Evolutionary conservation across 2,113 vertebrate genomes (phyloP).

Genomic region (Ammospiza nelsoni): DNA sequence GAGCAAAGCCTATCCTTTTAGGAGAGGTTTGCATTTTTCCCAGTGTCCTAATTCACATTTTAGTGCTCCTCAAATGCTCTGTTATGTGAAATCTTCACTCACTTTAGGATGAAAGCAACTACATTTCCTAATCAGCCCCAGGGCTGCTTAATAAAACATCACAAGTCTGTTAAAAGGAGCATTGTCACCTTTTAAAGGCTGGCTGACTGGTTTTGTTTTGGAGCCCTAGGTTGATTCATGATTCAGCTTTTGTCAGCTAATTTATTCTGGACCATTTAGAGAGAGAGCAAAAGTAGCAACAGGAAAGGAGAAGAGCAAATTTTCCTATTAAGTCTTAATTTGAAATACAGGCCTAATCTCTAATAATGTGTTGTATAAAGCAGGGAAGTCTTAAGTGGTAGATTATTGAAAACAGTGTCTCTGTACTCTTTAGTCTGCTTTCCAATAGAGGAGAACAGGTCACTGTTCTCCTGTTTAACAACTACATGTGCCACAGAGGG

Average conservation of each 20-base stretch:
- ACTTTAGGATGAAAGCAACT: background rate
- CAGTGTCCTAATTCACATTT: background rate
- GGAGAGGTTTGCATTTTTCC: background rate
- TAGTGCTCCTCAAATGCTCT: background rate
- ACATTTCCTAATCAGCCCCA: background rate
- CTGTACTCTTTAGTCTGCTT: background rate
- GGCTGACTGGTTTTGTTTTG: background rate
- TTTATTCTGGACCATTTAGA: background rate
- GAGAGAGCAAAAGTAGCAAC: fast-evolving
- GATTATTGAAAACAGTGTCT: background rate
- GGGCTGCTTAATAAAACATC: conserved; percentile 26
- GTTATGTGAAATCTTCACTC: background rate
- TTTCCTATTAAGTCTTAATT: background rate
- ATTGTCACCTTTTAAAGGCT: background rate
- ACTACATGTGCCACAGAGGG: fast-evolving
- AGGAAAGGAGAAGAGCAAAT: background rate
- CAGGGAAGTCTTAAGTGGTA: background rate
- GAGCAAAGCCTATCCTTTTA: background rate
- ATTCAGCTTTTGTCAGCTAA: background rate
- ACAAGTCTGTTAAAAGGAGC: background rate
- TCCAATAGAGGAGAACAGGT: background rate
- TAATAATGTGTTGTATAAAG: background rate
- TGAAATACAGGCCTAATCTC: background rate
- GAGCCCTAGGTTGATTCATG: background rate
- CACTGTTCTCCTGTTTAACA: background rate